phyloP scores from a whole-genome alignment of 2,113 vertebrate species.

The Chelonoidis abingdonii region DNA sequence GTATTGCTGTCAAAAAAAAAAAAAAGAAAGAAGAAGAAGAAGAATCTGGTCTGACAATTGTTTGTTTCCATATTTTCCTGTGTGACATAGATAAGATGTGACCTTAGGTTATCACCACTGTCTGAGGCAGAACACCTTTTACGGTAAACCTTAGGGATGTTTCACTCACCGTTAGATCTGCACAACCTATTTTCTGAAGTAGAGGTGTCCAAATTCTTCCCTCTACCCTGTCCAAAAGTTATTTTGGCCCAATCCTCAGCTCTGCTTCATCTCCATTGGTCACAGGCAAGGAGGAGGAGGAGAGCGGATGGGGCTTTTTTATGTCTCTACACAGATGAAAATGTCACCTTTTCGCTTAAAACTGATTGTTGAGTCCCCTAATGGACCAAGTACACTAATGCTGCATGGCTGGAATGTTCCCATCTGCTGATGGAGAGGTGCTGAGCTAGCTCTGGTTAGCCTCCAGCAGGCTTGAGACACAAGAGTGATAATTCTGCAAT shows the following conservation, averaged over 20 bases:
- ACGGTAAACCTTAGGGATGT: background rate
- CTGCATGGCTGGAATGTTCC: background rate
- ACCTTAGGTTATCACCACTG: background rate
- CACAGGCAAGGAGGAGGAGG: background rate
- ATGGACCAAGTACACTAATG: background rate
- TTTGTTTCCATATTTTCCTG: background rate
- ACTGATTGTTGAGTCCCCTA: background rate
- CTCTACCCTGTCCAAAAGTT: background rate
- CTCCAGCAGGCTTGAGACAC: background rate
- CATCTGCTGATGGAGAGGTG: background rate
- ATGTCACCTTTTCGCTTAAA: background rate
- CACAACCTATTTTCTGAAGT: background rate
- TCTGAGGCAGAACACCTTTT: background rate
- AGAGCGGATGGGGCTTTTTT: accelerated
- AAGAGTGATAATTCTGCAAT: background rate
- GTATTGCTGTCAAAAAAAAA: background rate
- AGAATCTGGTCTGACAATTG: background rate
- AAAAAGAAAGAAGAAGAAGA: too few relatives aligned
- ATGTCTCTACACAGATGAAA: background rate
- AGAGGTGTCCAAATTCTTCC: background rate
- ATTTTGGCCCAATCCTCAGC: background rate
- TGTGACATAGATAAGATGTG: background rate
- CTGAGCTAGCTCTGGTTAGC: background rate
- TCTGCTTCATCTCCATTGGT: background rate
- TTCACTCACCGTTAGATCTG: background rate